Percentiles rank a stretch among this genome's conserved stretches.
These are phyloP conservation scores for Cristatella mucedo DNA, from an alignment of 2,888 invertebrate species.

Conservation along the genomic window DNA sequence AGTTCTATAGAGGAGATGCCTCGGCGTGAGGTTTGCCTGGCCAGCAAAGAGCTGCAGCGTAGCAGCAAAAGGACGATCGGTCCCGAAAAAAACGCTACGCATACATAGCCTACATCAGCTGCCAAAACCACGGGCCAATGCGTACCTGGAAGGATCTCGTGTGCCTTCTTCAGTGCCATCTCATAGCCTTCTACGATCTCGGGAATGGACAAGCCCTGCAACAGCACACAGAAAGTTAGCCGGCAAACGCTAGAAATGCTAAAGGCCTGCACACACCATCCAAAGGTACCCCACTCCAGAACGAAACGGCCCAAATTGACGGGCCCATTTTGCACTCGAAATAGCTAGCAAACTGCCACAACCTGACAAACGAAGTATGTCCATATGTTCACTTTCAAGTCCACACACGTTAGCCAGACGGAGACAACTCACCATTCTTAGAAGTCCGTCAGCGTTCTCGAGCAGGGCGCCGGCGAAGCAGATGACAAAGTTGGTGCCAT, in stretches of 20 bases:
- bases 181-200: conserved; percentile 94
- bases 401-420: neutral
- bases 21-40: no score
- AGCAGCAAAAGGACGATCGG: no score
- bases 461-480: conserved; percentile 80
- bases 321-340: no score
- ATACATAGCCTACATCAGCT: no score
- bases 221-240: conserved; percentile 2
- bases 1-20: no score
- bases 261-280: conserved; percentile 14
- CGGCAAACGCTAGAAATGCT: conserved; percentile 2
- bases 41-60: no score
- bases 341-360: no score
- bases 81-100: no score
- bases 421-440: conserved; percentile 51
- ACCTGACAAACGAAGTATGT: neutral
- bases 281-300: neutral
- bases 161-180: conserved; percentile 65
- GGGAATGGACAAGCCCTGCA: conserved; percentile 77
- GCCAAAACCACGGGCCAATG: no score
- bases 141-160: conserved; percentile 64
- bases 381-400: conserved; percentile 5
- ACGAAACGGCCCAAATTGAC: no score
- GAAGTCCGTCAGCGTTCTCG: conserved; percentile 74
- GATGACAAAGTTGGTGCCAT: conserved; percentile 95